Evolutionary conservation across 1,140 invertebrate genomes (phyloP).

Genomic region (Heterodera carotae): DNA sequence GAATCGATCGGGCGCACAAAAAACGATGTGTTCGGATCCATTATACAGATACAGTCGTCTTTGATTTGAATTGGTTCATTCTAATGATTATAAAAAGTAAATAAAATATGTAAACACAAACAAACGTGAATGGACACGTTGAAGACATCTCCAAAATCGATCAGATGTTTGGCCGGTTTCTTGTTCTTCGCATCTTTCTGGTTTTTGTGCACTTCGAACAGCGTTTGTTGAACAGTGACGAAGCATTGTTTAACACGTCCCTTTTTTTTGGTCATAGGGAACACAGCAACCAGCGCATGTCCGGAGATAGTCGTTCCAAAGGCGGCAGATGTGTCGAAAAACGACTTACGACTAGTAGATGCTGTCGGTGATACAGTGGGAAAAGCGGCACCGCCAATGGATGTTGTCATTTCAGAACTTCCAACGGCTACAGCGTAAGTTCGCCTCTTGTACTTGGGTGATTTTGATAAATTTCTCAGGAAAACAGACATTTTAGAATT

Average conservation of each 20-base stretch:
- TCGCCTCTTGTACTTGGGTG: background rate
- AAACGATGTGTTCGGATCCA: constrained; percentile 31
- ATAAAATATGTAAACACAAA: constrained; percentile 7
- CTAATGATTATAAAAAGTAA: constrained; percentile 6
- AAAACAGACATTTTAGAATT: background rate
- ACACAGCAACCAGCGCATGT: constrained; percentile 33
- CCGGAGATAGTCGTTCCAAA: constrained; percentile 8
- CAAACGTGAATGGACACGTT: constrained; percentile 30
- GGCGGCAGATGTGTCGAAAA: constrained; percentile 16
- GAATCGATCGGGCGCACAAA: constrained; percentile 36
- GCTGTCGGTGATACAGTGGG: constrained; percentile 32
- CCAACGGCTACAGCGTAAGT: background rate
- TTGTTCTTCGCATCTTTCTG: constrained; percentile 32
- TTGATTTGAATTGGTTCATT: constrained; percentile 41
- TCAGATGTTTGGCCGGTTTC: constrained; percentile 33
- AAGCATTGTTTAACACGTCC: constrained; percentile 21
- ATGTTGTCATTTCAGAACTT: background rate
- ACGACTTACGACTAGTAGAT: constrained; percentile 27
- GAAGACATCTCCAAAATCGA: constrained; percentile 33
- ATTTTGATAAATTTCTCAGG: constrained; percentile 1
- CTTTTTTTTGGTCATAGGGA: constrained; percentile 32
- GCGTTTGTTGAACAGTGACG: constrained; percentile 25
- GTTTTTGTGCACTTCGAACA: constrained; percentile 38
- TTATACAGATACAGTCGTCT: constrained; percentile 34
- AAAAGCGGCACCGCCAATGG: constrained; percentile 20